Percentiles rank a stretch among this genome's conserved stretches.
These are phyloP conservation scores for Cossypha caffra DNA, from an alignment of 2,797 vertebrate genomes.

Conservation along the genomic window DNA sequence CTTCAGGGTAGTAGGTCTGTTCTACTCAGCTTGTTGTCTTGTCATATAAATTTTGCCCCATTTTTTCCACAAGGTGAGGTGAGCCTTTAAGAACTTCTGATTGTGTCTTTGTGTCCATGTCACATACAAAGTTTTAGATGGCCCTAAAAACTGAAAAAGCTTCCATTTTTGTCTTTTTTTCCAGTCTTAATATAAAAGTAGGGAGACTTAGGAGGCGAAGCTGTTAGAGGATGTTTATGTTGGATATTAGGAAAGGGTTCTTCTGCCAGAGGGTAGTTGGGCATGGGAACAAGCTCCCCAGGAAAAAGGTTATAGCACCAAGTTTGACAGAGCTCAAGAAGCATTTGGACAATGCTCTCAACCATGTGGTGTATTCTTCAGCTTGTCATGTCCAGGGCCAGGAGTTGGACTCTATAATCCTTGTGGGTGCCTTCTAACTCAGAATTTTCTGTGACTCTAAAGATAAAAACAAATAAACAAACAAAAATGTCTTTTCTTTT, in stretches of 20 bases:
- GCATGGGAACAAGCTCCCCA: not conserved
- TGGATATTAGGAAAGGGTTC: not conserved
- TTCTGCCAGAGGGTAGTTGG: not conserved
- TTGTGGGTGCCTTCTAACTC: not conserved
- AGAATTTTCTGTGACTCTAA: not conserved
- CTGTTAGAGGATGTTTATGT: rapidly evolving
- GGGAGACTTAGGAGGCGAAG: rapidly evolving
- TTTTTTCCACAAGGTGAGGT: not conserved
- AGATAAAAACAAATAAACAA: not conserved
- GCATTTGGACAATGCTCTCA: not conserved
- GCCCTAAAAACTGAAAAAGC: not conserved
- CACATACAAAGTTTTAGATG: not conserved
- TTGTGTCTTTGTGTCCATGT: not conserved
- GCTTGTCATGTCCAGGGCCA: not conserved
- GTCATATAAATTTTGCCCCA: not conserved
- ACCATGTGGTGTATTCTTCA: not conserved
- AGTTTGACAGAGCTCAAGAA: not conserved
- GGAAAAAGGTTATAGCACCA: not conserved
- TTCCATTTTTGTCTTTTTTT: not conserved
- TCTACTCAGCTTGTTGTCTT: not conserved
- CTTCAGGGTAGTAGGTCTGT: not conserved
- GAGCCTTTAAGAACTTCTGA: not conserved
- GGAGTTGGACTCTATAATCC: not conserved
- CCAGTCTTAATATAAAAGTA: not conserved
- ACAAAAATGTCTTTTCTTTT: not conserved